These are phyloP conservation scores for Amiota mariae DNA, from an alignment of 2,888 invertebrate genomes.

Conservation along the genomic window DNA sequence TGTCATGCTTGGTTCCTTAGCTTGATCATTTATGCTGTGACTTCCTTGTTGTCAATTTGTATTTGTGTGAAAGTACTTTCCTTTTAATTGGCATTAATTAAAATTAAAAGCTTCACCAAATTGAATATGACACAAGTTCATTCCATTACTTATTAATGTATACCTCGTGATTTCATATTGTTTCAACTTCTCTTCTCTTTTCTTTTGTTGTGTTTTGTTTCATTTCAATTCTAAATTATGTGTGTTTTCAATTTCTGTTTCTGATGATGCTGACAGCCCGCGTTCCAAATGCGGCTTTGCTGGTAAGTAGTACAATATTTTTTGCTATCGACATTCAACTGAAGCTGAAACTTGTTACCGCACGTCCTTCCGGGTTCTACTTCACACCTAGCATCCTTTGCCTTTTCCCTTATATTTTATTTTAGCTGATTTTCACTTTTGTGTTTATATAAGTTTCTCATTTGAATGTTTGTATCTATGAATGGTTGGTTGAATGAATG, in stretches of 20 bases:
- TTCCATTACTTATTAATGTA: not conserved
- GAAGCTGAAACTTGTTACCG: not conserved
- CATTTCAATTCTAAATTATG: not conserved
- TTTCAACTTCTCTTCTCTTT: not conserved
- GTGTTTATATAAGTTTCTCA: not conserved
- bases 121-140: conserved; percentile 55
- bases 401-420: too few species aligned
- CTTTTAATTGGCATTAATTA: conserved; percentile 66
- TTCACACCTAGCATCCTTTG: too few species aligned
- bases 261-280: conserved; percentile 24
- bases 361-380: too few species aligned
- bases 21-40: not conserved
- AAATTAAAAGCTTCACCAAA: conserved; percentile 63
- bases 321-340: conserved; percentile 14
- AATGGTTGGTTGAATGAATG: too few species aligned
- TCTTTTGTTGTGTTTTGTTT: not conserved
- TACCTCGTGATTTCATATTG: not conserved
- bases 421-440: not conserved
- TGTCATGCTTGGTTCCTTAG: too few species aligned
- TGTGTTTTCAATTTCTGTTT: conserved; percentile 1
- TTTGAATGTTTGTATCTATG: not conserved
- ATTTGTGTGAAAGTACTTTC: conserved; percentile 51
- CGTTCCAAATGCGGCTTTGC: not conserved
- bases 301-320: too few species aligned
- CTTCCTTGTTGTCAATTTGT: conserved; percentile 39